Base-by-base conservation (phyloP, 2,113 vertebrate species). In the Burhinus oedicnemus region DNA sequence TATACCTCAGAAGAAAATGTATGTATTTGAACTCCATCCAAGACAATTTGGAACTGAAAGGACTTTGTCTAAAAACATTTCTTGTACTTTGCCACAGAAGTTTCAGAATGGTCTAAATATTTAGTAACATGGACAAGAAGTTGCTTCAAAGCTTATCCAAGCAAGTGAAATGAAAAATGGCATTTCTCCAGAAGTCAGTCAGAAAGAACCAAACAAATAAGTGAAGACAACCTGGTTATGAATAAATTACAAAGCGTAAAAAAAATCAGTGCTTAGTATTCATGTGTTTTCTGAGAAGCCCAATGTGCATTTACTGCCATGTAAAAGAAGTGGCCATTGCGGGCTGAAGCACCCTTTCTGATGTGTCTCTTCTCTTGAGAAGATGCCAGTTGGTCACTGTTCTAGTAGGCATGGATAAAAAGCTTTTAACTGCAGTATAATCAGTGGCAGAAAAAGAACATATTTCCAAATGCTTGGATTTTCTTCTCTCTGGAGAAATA, bases 401-500 rank as follows among this genome's bases (percentile, higher is more conserved):
- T 82, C 30, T 65, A 11, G 44, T 36, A 88, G 54, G 22, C 68
- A 40, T 5, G 55, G n/a, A 75, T 94, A 85, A 95, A 95, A 97
- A 85, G 32, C 22, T 85, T 97, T 79, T 89, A 72, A 79, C 42
- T 91, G 76, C 57, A 76, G 12, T 62, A 83, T 94, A 91, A 95
- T 95, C 74, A 95, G 64, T 62, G 40, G 36, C 49, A 83, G 54
- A 52, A 95, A 93, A 95, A 85, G 8, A 83, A 23, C 18, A 6
- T 80, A 30, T 74, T 95, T 95, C 54, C 45, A 91, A 88, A 74
- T 77, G 42, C 55, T 62, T 74, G 0, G 0, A 30, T 93, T 94
- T 95, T 90, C 66, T 78, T 93, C 80, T 89, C 94, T 97, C 94
- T 93, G 84, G 91, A 95, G 91, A 93, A 93, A 80, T 95, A 44